Percentiles rank a stretch among this genome's conserved stretches.
These are phyloP conservation scores for Gymnogyps californianus DNA, from an alignment of 2,113 vertebrate species.

Conservation along the genomic window DNA sequence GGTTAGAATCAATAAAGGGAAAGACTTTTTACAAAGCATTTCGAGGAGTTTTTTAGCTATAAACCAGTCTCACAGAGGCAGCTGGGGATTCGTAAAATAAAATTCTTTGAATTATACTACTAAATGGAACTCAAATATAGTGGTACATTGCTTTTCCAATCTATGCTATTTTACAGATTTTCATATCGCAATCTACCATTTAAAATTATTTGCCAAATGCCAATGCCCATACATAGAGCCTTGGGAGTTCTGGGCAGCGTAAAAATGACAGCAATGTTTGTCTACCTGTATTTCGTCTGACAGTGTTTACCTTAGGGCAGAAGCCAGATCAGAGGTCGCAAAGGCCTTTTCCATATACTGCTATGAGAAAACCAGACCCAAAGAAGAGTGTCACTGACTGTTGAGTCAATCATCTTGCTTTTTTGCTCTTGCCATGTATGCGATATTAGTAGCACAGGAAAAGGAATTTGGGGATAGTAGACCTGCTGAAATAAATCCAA, in stretches of 20 bases:
- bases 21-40: background rate
- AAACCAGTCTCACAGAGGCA: background rate
- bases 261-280: accelerated
- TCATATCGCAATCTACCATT: background rate
- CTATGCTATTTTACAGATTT: background rate
- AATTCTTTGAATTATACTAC: background rate
- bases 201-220: background rate
- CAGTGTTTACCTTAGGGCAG: background rate
- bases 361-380: background rate
- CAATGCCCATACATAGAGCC: background rate
- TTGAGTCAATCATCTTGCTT: accelerated
- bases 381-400: background rate
- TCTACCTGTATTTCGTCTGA: background rate
- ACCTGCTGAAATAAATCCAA: background rate
- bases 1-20: slow-evolving; percentile 53
- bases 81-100: background rate
- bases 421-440: background rate
- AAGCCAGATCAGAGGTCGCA: background rate
- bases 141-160: background rate
- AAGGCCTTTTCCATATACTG: background rate
- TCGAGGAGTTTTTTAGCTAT: background rate
- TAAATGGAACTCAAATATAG: background rate
- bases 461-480: background rate
- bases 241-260: accelerated
- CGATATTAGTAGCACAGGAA: background rate